These are phyloP conservation scores for Aleiodes testaceus DNA, from an alignment of 2,888 invertebrate species.

Conservation along the genomic window DNA sequence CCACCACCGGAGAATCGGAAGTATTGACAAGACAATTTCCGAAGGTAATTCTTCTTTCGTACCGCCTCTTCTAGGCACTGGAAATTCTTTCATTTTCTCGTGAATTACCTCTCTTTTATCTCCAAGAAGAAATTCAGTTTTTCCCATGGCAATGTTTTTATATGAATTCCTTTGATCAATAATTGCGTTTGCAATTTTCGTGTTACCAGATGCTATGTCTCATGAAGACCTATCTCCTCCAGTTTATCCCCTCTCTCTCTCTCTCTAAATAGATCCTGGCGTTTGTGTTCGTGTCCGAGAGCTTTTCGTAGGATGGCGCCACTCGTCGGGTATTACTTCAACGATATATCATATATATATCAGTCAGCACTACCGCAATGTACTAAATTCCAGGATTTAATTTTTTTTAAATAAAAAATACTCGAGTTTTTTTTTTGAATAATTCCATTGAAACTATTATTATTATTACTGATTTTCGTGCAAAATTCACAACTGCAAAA, in stretches of 20 bases:
- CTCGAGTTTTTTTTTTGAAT: too few species aligned
- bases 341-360: neutral
- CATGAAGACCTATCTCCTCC: constrained; percentile 38
- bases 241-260: constrained; percentile 38
- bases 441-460: too few species aligned
- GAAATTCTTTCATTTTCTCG: neutral
- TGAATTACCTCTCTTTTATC: constrained; percentile 44
- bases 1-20: constrained; percentile 45
- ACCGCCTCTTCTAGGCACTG: neutral
- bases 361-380: too few species aligned
- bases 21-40: constrained; percentile 57
- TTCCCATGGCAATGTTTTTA: neutral
- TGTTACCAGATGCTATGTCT: constrained; percentile 64
- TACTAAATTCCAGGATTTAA: too few species aligned
- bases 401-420: too few species aligned
- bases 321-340: constrained; percentile 50
- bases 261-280: neutral
- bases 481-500: constrained; percentile 4
- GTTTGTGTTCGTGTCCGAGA: constrained; percentile 22
- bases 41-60: constrained; percentile 51
- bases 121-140: constrained; percentile 39
- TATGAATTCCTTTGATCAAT: constrained; percentile 66
- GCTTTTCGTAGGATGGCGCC: constrained; percentile 63
- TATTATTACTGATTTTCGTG: constrained; percentile 21
- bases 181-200: constrained; percentile 52